These are phyloP conservation scores for Momotus momota DNA, from an alignment of 2,797 vertebrate genomes.

Conservation along the genomic window DNA sequence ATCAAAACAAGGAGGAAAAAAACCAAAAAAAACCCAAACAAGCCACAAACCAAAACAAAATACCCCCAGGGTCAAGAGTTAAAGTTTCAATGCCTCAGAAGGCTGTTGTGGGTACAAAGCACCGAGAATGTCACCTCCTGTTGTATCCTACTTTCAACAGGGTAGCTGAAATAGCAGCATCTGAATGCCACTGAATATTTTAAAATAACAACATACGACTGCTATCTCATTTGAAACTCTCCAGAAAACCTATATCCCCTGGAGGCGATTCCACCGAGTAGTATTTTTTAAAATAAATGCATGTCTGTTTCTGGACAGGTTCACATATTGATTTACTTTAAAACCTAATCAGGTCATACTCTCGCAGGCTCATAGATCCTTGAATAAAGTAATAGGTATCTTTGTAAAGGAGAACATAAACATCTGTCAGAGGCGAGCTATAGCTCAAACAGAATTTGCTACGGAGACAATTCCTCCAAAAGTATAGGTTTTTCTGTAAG, in stretches of 20 bases:
- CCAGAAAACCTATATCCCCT: conserved; percentile 49
- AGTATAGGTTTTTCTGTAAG: conserved; percentile 47
- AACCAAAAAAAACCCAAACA: not conserved
- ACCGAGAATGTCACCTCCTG: not conserved
- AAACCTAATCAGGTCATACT: conserved; percentile 52
- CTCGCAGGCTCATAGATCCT: conserved; percentile 57
- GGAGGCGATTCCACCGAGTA: not conserved
- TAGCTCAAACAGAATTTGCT: conserved; percentile 53
- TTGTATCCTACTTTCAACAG: conserved; percentile 5
- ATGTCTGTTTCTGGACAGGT: conserved; percentile 42
- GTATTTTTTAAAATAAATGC: conserved; percentile 65
- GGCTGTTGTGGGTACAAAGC: not conserved
- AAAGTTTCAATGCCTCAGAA: conserved; percentile 2
- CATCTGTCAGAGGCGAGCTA: conserved; percentile 8
- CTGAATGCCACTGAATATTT: conserved; percentile 39
- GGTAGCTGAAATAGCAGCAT: not conserved
- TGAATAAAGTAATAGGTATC: conserved; percentile 47
- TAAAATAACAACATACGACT: not conserved
- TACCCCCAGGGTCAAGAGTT: not conserved
- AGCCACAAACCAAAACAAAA: not conserved
- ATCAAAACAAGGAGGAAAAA: not conserved
- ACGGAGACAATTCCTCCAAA: conserved; percentile 28
- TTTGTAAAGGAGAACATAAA: conserved; percentile 15
- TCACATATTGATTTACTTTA: conserved; percentile 67
- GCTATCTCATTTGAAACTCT: conserved; percentile 27